Percentiles rank a stretch among this genome's conserved stretches.
phyloP scores from a whole-genome alignment of 2,797 vertebrate species.

The Hemibagrus guttatus region DNA sequence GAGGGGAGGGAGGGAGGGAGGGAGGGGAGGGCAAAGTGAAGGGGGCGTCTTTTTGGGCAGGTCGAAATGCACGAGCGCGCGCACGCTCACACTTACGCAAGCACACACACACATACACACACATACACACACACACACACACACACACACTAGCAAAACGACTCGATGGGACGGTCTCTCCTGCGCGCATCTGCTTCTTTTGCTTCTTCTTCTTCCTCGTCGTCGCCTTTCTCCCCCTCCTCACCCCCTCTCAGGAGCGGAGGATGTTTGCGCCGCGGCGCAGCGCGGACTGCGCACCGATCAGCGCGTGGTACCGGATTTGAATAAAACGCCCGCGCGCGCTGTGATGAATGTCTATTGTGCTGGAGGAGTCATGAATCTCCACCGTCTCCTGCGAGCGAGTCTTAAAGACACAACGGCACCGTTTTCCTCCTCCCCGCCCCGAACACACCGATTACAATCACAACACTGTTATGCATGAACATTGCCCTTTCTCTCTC shows the following conservation, averaged over 20 bases:
- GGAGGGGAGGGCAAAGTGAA: not conserved
- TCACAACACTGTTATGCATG: conserved; percentile 73
- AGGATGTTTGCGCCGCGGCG: conserved; percentile 71
- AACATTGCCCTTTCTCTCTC: not conserved
- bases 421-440: conserved; percentile 69
- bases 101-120: conserved; percentile 17
- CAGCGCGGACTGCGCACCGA: conserved; percentile 73
- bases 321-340: conserved; percentile 90
- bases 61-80: conserved; percentile 28
- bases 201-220: not conserved
- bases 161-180: conserved; percentile 70
- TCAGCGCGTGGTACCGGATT: conserved; percentile 99
- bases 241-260: conserved; percentile 76
- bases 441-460: conserved; percentile 68
- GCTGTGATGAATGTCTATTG: conserved; percentile 99
- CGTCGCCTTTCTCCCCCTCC: conserved; percentile 83
- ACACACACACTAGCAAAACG: conserved; percentile 47
- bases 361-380: conserved; percentile 99
- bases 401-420: conserved; percentile 98
- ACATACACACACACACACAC: conserved; percentile 10
- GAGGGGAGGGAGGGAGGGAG: not conserved
- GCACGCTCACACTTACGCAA: conserved; percentile 2
- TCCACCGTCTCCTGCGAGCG: conserved; percentile 86
- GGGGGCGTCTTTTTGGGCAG: conserved; percentile 12
- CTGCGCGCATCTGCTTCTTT: conserved; percentile 62